Conservation (phyloP, 2,113 vertebrate genomes). For the Sigmodon hispidus region DNA sequence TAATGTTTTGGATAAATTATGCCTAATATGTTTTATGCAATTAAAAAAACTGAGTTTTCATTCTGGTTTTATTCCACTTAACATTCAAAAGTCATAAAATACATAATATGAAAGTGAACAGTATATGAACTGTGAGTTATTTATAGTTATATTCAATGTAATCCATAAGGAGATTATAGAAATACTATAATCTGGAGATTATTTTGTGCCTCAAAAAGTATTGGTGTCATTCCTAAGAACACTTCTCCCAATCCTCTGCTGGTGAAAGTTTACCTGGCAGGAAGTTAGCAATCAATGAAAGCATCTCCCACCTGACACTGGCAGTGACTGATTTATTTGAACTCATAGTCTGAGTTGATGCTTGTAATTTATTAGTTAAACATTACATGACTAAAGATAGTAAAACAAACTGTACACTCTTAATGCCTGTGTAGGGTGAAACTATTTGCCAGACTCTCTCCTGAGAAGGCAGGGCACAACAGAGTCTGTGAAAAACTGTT, state of each 20-base stretch:
- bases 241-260: neutral
- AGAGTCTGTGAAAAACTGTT: neutral
- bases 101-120: neutral
- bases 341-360: neutral
- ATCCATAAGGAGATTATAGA: neutral
- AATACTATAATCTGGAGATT: constrained; percentile 24
- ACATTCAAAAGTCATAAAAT: neutral
- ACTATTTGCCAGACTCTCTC: neutral
- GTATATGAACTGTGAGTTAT: neutral
- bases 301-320: neutral
- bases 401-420: neutral
- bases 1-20: neutral
- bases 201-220: neutral
- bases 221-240: neutral
- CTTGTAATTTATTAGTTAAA: constrained; percentile 5
- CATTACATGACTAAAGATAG: neutral
- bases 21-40: neutral
- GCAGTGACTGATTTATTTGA: neutral
- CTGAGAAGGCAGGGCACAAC: neutral
- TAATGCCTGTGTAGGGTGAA: neutral
- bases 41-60: neutral
- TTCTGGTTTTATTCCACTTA: neutral
- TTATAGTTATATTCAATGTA: constrained; percentile 11
- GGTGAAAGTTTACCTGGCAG: neutral
- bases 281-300: neutral